Base-by-base conservation (phyloP, 2,888 invertebrate genomes). In the Euplagia quadripunctaria region DNA sequence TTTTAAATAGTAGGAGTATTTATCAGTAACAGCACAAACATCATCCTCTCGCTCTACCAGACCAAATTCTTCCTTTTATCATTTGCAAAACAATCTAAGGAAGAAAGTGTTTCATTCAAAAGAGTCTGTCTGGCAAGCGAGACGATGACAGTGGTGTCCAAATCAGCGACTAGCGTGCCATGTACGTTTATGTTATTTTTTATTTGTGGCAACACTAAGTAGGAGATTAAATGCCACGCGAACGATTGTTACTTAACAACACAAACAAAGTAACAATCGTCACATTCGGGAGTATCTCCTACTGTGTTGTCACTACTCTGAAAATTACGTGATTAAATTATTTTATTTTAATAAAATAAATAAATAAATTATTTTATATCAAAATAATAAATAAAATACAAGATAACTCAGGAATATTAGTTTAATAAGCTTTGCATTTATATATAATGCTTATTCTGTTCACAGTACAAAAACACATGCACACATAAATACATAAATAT, bases 81-180 rank as follows among this genome's bases (percentile, higher is more conserved):
- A 78, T 73, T 79, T 68, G 68, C 66, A 52, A 65, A 75, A 74
- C 51, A 64, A 58, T 65, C 58, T 72, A 78, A 80, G 55, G 74
- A 72, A 65, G 71, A 75, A 75, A 49, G 68, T 73, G 65, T 70
- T 70, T 68, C 52, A 49, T 67, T 63, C 69, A 55, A 69, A 73
- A 76, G 80, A 70, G 82, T 73, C 64, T 16, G 72, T 90, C 91
- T 91, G 93, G 88, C 86, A 91, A 94, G 94, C 93, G 94, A 92
- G 91, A 92, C 84, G 92, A 93, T 93, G 94, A 89, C 80, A 89
- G 95, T 95, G 95, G 94, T 94, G 94, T 90, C 87, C 95, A 96
- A 94, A 95, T 94, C 95, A 95, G 92, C 95, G 96, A 91, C 95
- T 89, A 92, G 94, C 89, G 90, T 94, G 93, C 94, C 95, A 86